Evolutionary conservation across 2,888 invertebrate genomes (phyloP), one percentile per base, ranked within the genome.

Genomic region (Opisthograptis luteolata): DNA sequence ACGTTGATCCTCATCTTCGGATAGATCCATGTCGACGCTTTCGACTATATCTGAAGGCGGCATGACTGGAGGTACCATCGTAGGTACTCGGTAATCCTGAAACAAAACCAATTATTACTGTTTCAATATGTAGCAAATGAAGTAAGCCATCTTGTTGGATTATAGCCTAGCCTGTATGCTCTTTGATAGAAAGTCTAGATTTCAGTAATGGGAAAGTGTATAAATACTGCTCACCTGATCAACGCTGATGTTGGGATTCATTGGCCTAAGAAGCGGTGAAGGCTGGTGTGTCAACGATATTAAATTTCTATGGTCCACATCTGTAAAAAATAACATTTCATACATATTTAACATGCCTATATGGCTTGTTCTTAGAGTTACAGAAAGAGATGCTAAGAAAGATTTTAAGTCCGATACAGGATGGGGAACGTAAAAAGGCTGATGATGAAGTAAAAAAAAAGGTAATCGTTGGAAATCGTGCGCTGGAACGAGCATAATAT

Each of bases 11-110:
- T 96, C 96, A 34, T 96, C 96, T 66, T 96, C 96, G 7, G 96
- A 96, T 74, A 97, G 91, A 60, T 96, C 96, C 96, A 96, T 96
- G 61, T 97, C 96, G 50, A 96, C 94, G 72, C 94, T 95, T 71
- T 95, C 95, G 2, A 95, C 94, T 71, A 95, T 96, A 67, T 96
- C 96, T 7, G 92, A 79, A 0, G 92, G 92, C 34, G 80, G 58
- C 19, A 53, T 3, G 1, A 42, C 36, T 0, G 57, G 53, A 8
- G 58, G 52, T 37, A 87, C 73, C 58, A 91, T 84, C 0, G 91
- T 85, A 0, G 92, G 92, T 12, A 92, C 91, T 27, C 93, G 84
- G 60, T 89, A 90, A 45, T 90, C 90, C 90, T 90, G 73, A 0
- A 57, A 66, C 34, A 9, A 6, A 13, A n/a, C 4, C 10, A 25